Percentiles rank a stretch among this genome's conserved stretches.
Conservation (phyloP, 2,888 invertebrate species). For the Archaeoteleia sp. region DNA sequence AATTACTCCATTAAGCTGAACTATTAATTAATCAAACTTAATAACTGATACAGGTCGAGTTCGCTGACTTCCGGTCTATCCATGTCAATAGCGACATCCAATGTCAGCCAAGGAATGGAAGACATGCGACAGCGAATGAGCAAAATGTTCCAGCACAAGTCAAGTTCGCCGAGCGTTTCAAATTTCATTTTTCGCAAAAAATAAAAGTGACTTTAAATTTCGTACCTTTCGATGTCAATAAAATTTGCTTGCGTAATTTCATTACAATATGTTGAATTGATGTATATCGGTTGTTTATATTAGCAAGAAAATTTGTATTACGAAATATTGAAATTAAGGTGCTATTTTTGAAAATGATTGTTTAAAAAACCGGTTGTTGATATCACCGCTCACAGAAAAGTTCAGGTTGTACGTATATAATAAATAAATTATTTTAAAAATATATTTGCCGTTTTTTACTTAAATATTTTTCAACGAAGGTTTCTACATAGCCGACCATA, state of each 20-base stretch:
- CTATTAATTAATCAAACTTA: no score
- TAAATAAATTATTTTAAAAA: no score
- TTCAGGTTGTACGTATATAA: no score
- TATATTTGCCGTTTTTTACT: no score
- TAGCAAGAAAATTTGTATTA: neutral
- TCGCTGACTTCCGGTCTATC: constrained; percentile 70
- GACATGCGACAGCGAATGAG: constrained; percentile 79
- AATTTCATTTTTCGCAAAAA: constrained; percentile 72
- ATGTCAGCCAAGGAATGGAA: constrained; percentile 77
- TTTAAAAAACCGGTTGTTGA: no score
- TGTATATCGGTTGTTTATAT: no score
- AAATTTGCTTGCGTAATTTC: neutral
- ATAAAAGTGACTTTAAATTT: constrained; percentile 49
- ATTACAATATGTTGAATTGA: neutral
- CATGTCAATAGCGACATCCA: constrained; percentile 71
- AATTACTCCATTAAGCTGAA: no score
- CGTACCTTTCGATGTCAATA: neutral
- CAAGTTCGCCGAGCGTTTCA: constrained; percentile 64
- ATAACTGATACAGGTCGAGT: constrained; percentile 62
- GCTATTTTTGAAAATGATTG: neutral
- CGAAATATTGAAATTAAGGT: neutral
- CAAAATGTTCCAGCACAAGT: constrained; percentile 77
- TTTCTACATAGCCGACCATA: no score
- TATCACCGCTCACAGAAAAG: no score
- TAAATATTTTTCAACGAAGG: no score